These are phyloP conservation scores for Cricetomys ansorgei DNA, from an alignment of 2,113 vertebrate genomes.

Conservation along the genomic window DNA sequence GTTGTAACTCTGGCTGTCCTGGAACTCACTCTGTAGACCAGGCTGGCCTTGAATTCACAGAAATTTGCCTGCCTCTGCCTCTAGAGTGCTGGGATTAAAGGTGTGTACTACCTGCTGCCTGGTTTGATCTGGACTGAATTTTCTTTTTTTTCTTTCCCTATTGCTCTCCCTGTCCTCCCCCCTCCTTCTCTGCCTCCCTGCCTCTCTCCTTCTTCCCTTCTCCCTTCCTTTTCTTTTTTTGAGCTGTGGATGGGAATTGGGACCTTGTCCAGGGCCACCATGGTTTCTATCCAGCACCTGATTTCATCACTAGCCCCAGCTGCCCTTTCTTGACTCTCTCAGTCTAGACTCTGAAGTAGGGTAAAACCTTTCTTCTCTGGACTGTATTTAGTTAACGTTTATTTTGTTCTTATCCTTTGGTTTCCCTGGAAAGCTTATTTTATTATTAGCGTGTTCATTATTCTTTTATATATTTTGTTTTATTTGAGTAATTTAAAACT, in stretches of 20 bases:
- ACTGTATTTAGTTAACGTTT: background rate
- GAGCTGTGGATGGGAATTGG: background rate
- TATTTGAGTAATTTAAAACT: constrained; percentile 23
- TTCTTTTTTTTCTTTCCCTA: too few relatives aligned
- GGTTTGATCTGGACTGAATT: background rate
- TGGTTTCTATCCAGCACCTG: background rate
- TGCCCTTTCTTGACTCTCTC: background rate
- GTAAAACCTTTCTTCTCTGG: background rate
- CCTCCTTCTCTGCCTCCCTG: background rate
- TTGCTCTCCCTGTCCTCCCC: background rate
- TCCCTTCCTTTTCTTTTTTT: background rate
- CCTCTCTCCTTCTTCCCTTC: background rate
- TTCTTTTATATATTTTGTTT: background rate
- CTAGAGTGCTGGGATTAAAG: too few relatives aligned
- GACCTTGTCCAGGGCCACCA: background rate
- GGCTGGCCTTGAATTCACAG: too few relatives aligned
- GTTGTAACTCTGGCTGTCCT: too few relatives aligned
- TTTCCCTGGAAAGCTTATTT: background rate
- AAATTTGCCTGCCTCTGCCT: too few relatives aligned
- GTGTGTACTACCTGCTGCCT: too few relatives aligned
- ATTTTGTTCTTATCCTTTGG: background rate
- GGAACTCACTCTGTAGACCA: too few relatives aligned
- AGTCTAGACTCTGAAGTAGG: background rate
- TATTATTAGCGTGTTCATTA: background rate
- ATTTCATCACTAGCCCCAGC: background rate